phyloP scores from a whole-genome alignment of 2,797 vertebrate genomes.

The Oreortyx pictus region DNA sequence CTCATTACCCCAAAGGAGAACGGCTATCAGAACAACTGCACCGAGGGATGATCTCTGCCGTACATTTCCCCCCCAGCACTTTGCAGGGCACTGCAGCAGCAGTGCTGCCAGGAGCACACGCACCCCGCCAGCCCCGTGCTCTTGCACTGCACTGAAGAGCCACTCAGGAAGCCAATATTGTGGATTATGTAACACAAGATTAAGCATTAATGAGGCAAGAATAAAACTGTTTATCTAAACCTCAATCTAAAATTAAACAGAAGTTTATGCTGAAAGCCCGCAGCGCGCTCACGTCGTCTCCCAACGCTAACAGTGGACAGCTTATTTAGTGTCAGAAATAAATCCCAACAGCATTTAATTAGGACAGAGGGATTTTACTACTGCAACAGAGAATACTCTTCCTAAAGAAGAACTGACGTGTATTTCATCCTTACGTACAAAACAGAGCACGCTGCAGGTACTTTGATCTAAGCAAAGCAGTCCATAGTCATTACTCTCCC shows the following conservation, averaged over 20 bases:
- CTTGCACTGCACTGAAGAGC: conserved; percentile 27
- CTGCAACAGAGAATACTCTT: conserved; percentile 16
- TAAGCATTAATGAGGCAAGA: conserved; percentile 75
- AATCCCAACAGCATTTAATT: conserved; percentile 38
- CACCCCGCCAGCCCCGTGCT: conserved; percentile 33
- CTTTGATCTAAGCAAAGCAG: neutral
- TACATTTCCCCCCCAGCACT: neutral
- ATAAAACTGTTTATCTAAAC: conserved; percentile 72
- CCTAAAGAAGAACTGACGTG: conserved; percentile 25
- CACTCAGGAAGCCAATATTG: conserved; percentile 59
- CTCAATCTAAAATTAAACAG: conserved; percentile 72
- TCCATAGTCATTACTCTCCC: neutral
- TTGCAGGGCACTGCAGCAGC: neutral
- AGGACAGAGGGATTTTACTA: neutral
- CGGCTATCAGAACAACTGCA: neutral
- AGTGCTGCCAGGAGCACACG: neutral
- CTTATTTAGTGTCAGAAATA: conserved; percentile 41
- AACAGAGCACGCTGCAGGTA: conserved; percentile 23
- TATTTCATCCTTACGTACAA: neutral
- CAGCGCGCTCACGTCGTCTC: conserved; percentile 49
- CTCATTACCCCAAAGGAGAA: conserved; percentile 32
- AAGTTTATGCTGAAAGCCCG: conserved; percentile 58
- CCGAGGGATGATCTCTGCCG: neutral
- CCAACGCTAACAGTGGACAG: conserved; percentile 53
- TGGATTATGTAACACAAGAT: conserved; percentile 71